Evolutionary conservation across 2,113 vertebrate species (phyloP), one percentile per base, ranked within the genome.

Genomic region (Benitochromis conjunctus): DNA sequence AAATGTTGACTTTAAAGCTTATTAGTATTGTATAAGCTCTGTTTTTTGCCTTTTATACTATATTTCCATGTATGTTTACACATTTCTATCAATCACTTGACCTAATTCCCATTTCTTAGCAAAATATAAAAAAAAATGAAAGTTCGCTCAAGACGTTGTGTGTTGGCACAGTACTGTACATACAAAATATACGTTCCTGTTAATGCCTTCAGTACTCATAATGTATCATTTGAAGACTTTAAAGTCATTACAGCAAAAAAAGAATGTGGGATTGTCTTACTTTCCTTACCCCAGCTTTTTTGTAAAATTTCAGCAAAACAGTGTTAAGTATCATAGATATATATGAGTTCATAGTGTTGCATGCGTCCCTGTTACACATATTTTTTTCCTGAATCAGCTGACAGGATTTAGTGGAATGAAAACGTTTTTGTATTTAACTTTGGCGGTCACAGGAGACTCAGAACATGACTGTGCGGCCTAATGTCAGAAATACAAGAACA

Each of bases 401-500:
- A 19, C 19, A n/a, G 1, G 0, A 29, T 74, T 56, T 29, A n/a
- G 11, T 57, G 7, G 10, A 71, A 79, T 29, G 1, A 82, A 57
- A 69, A 76, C 1, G 1, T 57, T 53, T 18, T 19, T 4, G 43
- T 43, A 3, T 66, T 60, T 36, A 57, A 48, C 29, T 29, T 21
- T 41, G 4, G 16, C 7, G 48, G 38, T 43, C 69, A 26, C 3
- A 87, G 46, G 58, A 58, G 66, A 46, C 71, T 46, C 38, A 36
- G 18, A 36, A 83, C 14, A 56, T 36, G 51, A 31, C 51, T 86
- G 6, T 79, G 14, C 94, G 18, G 1, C 13, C 86, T 74, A 31
- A 83, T 90, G 95, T 38, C 94, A 99, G 98, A 99, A 98, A 96
- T 99, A 99, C 90, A 99, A 98, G 95, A 98, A 99, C 5, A 51